Evolutionary conservation across 2,797 vertebrate species (phyloP).

Genomic region (Danio albolineatus): DNA sequence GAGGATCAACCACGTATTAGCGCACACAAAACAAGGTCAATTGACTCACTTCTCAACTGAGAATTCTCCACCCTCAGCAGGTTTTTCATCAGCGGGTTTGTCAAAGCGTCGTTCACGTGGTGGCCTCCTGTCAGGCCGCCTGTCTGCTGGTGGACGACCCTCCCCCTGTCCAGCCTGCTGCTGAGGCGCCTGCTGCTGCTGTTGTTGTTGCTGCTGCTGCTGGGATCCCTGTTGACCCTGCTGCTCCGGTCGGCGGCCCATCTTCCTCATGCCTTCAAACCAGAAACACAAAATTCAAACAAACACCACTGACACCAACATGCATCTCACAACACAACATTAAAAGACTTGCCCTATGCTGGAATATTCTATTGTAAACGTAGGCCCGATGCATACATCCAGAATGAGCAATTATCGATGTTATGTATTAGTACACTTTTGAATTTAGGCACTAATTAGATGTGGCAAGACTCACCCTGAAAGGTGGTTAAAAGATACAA

Average conservation of each 20-base stretch:
- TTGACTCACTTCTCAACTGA: constrained; percentile 93
- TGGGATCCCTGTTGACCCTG: constrained; percentile 65
- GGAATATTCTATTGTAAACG: background rate
- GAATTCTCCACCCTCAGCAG: constrained; percentile 93
- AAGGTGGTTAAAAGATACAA: no score
- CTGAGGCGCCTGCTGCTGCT: constrained; percentile 84
- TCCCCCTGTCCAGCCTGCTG: constrained; percentile 85
- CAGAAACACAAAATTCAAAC: constrained; percentile 31
- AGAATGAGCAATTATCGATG: no score
- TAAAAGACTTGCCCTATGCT: background rate
- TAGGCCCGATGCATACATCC: no score
- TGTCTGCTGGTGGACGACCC: constrained; percentile 90
- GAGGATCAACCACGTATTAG: background rate
- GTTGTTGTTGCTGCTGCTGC: constrained; percentile 71
- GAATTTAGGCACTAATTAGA: no score
- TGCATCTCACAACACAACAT: background rate
- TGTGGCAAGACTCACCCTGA: no score
- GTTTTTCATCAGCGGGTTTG: constrained; percentile 91
- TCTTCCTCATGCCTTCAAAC: constrained; percentile 82
- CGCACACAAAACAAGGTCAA: background rate
- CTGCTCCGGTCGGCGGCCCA: constrained; percentile 94
- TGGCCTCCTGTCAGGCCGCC: constrained; percentile 91
- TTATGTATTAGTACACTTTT: no score
- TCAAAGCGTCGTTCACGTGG: constrained; percentile 90
- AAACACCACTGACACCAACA: background rate